Percentiles rank a stretch among this genome's conserved stretches.
Conservation (phyloP, 2,888 invertebrate species). For the Xylota sylvarum region DNA sequence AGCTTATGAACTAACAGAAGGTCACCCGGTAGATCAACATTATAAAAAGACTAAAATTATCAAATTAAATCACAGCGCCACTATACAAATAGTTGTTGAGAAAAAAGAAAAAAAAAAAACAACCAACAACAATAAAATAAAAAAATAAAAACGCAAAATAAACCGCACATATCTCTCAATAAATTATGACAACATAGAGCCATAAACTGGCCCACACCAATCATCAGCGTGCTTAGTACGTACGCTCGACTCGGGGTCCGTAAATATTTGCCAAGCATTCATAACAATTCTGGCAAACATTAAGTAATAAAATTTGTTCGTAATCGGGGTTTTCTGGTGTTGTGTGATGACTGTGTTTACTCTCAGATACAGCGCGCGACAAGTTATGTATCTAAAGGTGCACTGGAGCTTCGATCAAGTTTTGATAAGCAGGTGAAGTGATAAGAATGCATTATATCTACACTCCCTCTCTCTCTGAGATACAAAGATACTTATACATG, state of each 20-base stretch:
- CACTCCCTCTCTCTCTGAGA: slow-evolving; percentile 23
- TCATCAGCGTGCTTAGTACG: slow-evolving; percentile 36
- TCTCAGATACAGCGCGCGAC: slow-evolving; percentile 15
- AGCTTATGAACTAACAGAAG: slow-evolving; percentile 67
- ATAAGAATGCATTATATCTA: slow-evolving; percentile 31
- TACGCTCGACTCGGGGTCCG: slow-evolving; percentile 25
- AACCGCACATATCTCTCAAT: slow-evolving; percentile 43
- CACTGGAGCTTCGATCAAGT: slow-evolving; percentile 34
- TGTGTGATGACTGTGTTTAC: slow-evolving; percentile 33
- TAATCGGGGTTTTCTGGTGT: slow-evolving; percentile 37
- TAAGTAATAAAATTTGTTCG: slow-evolving; percentile 55
- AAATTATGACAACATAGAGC: slow-evolving; percentile 53
- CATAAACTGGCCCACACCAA: slow-evolving; percentile 32
- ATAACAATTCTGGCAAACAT: slow-evolving; percentile 68
- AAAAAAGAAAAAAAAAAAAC: slow-evolving; percentile 11
- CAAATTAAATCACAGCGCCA: slow-evolving; percentile 58
- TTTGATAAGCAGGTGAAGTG: slow-evolving; percentile 55
- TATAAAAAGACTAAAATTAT: slow-evolving; percentile 43
- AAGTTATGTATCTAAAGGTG: slow-evolving; percentile 36
- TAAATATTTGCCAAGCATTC: slow-evolving; percentile 67
- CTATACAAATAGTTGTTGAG: slow-evolving; percentile 18
- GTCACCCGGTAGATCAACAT: slow-evolving; percentile 64
- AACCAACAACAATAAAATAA: no score
- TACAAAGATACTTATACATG: no score
- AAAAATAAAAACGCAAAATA: slow-evolving; percentile 17